A percentile compares a stretch with the other conserved stretches of the same genome.
Conservation (phyloP, 1,140 invertebrate genomes). For the Brachionus plicatilis region DNA sequence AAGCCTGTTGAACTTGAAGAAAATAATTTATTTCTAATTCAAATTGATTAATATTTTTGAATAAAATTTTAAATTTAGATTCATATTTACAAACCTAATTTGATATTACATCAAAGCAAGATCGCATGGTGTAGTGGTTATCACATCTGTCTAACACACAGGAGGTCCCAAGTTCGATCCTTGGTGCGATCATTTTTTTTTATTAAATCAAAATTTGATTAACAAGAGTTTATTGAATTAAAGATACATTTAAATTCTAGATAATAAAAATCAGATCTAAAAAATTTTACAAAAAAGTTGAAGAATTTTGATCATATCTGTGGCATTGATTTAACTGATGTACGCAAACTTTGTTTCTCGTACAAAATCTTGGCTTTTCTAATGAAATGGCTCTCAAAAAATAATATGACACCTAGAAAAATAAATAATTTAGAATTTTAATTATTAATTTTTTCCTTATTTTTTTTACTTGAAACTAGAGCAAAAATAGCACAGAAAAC, state of each 20-base stretch:
- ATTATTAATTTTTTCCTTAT: background rate
- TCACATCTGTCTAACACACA: slow-evolving; percentile 33
- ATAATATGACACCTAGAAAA: slow-evolving; percentile 29
- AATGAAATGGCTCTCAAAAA: slow-evolving; percentile 36
- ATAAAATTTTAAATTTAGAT: background rate
- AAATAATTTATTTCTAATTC: background rate
- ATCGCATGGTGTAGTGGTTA: slow-evolving; percentile 35
- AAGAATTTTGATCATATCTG: background rate
- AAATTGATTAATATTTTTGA: background rate
- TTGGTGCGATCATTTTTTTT: slow-evolving; percentile 27
- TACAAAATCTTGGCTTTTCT: slow-evolving; percentile 38
- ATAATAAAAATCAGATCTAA: background rate
- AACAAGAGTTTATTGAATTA: background rate
- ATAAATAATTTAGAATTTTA: background rate
- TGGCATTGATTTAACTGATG: slow-evolving; percentile 37
- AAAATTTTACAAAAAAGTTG: background rate
- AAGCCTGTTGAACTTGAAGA: slow-evolving; percentile 5
- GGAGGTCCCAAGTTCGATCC: slow-evolving; percentile 15
- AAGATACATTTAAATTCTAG: background rate
- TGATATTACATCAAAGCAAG: background rate
- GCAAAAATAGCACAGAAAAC: slow-evolving; percentile 36
- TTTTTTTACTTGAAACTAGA: slow-evolving; percentile 4
- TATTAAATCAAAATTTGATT: background rate
- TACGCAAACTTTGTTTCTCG: slow-evolving; percentile 26
- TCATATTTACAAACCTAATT: background rate